Conservation (phyloP, 1,140 invertebrate genomes). For the Saccostrea echinata region DNA sequence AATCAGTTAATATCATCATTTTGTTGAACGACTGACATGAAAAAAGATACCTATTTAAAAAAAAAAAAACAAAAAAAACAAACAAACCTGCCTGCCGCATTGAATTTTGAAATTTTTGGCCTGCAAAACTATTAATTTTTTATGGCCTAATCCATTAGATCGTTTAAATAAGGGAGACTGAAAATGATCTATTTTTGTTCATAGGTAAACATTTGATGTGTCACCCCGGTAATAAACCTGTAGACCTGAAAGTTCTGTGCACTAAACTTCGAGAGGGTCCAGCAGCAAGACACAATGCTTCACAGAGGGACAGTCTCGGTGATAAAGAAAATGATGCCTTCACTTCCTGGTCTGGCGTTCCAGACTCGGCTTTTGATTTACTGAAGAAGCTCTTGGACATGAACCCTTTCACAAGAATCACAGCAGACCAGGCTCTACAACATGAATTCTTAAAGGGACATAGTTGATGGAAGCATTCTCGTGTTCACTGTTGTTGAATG, state of each 20-base stretch:
- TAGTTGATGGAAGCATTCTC: not conserved
- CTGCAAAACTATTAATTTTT: too few species aligned
- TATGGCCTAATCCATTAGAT: too few species aligned
- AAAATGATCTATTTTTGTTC: slow-evolving; percentile 50
- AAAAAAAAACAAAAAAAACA: too few species aligned
- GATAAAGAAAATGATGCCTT: slow-evolving; percentile 40
- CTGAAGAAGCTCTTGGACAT: slow-evolving; percentile 76
- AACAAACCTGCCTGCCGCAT: too few species aligned
- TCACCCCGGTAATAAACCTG: slow-evolving; percentile 80
- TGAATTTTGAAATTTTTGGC: too few species aligned
- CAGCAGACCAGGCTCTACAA: slow-evolving; percentile 75
- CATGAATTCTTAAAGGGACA: slow-evolving; percentile 72
- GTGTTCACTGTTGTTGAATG: not conserved
- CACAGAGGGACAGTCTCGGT: slow-evolving; percentile 45
- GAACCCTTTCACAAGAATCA: slow-evolving; percentile 76
- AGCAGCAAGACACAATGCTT: slow-evolving; percentile 43
- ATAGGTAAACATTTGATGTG: slow-evolving; percentile 83
- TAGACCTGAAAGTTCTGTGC: slow-evolving; percentile 80
- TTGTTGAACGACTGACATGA: too few species aligned
- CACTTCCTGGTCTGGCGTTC: slow-evolving; percentile 65
- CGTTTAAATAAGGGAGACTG: too few species aligned
- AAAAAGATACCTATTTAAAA: too few species aligned
- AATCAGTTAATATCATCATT: too few species aligned
- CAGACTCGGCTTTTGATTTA: slow-evolving; percentile 76
- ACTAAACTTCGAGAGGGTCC: slow-evolving; percentile 64